Evolutionary conservation across 2,888 invertebrate species (phyloP), one percentile per base, ranked within the genome.

Genomic region (Drosophila acutilabella): DNA sequence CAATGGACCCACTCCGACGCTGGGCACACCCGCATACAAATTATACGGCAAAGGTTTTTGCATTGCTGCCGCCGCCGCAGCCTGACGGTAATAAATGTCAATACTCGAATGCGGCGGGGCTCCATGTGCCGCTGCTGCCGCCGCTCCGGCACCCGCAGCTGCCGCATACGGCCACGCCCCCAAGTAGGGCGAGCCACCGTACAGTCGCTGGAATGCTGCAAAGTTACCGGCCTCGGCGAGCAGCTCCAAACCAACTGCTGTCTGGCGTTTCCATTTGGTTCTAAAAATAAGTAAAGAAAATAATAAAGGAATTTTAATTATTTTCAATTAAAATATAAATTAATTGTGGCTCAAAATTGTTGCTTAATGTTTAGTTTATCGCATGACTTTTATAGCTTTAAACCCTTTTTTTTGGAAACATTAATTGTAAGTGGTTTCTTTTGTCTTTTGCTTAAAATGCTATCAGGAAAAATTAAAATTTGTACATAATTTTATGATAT

Each of bases 181-280:
- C 57, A 93, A 73, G 92, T 96, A 96, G 0, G 96, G 95, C 11
- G 95, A 94, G 0, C 95, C 95, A 10, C 97, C 97, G 93, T 97
- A 98, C 74, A 99, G 94, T 72, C 99, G 95, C 93, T 99, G 99
- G 90, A 99, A 97, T n/a, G 99, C 99, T 1, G 98, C 98, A 93
- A 98, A 98, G 93, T 99, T 99, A 8, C 98, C 98, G 0, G 99
- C 98, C 92, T 99, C 99, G 2, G 98, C 98, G 62, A 99, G 93
- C 42, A 99, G 95, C 92, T 99, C 99, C 81, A 99, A 93, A 0
- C 99, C 99, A 2, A 99, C 99, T 0, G 99, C 98, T 14, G 99
- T 98, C 93, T 99, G 99, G 1, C 99, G 95, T 93, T 99, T 99
- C 99, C 99, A 99, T 94, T 99, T 99, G 92, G 99, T 99, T 95